Conservation (phyloP, 2,797 vertebrate genomes). For the Cryptoprocta ferox region DNA sequence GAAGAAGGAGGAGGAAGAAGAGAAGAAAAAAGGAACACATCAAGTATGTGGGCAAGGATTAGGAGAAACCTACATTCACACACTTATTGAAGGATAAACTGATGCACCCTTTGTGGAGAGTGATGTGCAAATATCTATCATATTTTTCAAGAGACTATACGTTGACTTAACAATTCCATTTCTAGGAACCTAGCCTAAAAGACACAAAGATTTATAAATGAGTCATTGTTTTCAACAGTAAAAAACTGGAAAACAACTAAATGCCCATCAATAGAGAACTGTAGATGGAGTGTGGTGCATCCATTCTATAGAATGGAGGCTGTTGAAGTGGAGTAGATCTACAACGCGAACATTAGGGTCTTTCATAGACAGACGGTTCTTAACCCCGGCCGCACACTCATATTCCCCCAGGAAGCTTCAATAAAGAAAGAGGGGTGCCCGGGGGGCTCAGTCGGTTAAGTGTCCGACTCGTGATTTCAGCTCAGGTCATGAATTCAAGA, state of each 20-base stretch:
- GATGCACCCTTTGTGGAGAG: neutral
- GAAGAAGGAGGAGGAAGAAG: no score
- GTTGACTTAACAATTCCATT: neutral
- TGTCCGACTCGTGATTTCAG: no score
- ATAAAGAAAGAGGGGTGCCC: neutral
- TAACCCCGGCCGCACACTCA: neutral
- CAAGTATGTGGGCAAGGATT: neutral
- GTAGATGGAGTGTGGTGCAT: no score
- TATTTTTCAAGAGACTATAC: neutral
- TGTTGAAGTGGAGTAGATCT: no score
- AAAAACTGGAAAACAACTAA: neutral
- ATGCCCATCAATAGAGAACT: neutral
- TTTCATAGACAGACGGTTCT: neutral
- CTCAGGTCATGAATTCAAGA: no score
- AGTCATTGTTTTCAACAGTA: neutral
- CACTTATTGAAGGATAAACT: no score
- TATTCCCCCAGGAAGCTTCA: neutral
- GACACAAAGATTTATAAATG: neutral
- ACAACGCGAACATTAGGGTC: rapidly evolving
- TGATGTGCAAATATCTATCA: neutral
- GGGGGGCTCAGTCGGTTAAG: no score
- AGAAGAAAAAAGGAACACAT: no score
- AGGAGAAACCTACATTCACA: rapidly evolving
- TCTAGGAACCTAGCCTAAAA: neutral
- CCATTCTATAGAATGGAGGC: neutral